A percentile compares a stretch with the other conserved stretches of the same genome.
Evolutionary conservation across 2,888 invertebrate genomes (phyloP).

Genomic region (Allophyes oxyacanthae): DNA sequence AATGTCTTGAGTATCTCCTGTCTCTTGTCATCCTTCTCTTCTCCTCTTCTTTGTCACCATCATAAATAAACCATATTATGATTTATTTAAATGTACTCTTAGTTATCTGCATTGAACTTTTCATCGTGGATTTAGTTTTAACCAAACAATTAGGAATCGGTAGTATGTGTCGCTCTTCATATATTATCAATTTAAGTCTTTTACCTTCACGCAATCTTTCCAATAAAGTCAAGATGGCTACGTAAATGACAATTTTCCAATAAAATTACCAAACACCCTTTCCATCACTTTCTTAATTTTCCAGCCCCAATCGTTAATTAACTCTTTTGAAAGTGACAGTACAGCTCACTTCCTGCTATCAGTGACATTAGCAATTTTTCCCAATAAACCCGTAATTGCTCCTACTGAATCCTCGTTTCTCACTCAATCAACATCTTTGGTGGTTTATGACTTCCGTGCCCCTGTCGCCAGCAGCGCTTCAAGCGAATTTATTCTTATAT

Average conservation of each 20-base stretch:
- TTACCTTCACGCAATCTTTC: background rate
- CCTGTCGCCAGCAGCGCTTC: constrained; percentile 61
- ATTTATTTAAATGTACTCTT: too few relatives aligned
- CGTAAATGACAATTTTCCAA: constrained; percentile 5
- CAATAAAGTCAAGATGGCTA: constrained; percentile 1
- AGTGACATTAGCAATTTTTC: constrained; percentile 78
- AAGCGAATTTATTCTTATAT: constrained; percentile 66
- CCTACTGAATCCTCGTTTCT: constrained; percentile 69
- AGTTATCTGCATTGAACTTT: too few relatives aligned
- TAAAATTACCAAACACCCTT: constrained; percentile 35
- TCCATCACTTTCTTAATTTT: constrained; percentile 48
- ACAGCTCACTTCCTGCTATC: constrained; percentile 33
- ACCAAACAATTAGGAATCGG: too few relatives aligned
- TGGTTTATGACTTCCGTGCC: constrained; percentile 72
- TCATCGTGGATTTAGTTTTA: too few relatives aligned
- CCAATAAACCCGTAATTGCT: constrained; percentile 75
- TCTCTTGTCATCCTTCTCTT: too few relatives aligned
- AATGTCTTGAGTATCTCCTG: too few relatives aligned
- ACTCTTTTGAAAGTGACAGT: constrained; percentile 63
- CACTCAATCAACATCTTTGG: constrained; percentile 76
- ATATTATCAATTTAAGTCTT: too few relatives aligned
- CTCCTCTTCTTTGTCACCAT: too few relatives aligned
- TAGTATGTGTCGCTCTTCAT: too few relatives aligned
- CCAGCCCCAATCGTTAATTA: constrained; percentile 68
- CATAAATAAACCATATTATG: too few relatives aligned